Percentiles rank a stretch among this genome's conserved stretches.
Evolutionary conservation across 2,113 vertebrate species (phyloP).

Genomic region (Cyphotilapia sp.): DNA sequence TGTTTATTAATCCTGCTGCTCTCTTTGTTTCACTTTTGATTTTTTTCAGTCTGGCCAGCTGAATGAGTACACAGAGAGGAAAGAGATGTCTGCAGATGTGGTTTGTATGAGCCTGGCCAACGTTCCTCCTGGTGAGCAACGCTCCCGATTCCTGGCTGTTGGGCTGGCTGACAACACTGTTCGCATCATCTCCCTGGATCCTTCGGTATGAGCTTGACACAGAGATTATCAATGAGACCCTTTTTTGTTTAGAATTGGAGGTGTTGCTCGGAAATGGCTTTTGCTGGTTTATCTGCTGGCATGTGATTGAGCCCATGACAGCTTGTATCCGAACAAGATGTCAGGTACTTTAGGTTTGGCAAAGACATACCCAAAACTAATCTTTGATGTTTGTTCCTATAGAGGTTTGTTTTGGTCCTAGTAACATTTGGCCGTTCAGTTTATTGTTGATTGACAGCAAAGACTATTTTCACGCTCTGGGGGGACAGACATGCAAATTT

Average conservation of each 20-base stretch:
- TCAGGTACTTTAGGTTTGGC: neutral
- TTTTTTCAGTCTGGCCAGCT: slow-evolving; percentile 86
- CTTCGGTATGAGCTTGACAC: slow-evolving; percentile 73
- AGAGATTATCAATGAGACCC: too few relatives aligned
- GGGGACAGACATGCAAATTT: neutral
- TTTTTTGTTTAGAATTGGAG: neutral
- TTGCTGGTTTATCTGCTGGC: neutral
- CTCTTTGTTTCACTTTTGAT: neutral
- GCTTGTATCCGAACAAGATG: neutral
- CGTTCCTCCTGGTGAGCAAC: slow-evolving; percentile 93
- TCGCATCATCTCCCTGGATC: slow-evolving; percentile 95
- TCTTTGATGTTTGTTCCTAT: neutral
- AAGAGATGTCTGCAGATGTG: slow-evolving; percentile 97
- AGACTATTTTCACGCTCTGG: neutral
- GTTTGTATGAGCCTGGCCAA: slow-evolving; percentile 98
- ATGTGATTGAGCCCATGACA: neutral
- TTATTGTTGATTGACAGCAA: neutral
- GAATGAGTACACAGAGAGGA: slow-evolving; percentile 96
- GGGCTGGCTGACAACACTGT: slow-evolving; percentile 97
- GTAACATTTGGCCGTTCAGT: neutral
- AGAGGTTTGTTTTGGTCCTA: neutral
- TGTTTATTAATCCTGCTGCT: neutral
- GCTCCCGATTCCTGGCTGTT: slow-evolving; percentile 91
- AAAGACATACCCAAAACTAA: too few relatives aligned
- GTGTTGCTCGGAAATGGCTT: neutral